Evolutionary conservation across 2,797 vertebrate genomes (phyloP).

Genomic region (Neosilurus mollespiculum): DNA sequence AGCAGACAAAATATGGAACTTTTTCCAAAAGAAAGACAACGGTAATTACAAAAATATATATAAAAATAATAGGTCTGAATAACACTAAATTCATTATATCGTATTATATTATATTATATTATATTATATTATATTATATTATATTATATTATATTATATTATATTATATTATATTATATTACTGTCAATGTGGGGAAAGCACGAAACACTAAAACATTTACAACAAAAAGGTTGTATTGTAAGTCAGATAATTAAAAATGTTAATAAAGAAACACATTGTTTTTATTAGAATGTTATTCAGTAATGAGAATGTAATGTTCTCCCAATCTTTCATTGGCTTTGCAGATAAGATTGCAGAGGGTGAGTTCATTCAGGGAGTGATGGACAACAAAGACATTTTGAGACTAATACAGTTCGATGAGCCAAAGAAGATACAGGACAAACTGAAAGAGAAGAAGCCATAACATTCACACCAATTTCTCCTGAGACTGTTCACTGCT

Average conservation of each 20-base stretch:
- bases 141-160: too few relatives aligned
- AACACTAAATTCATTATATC: not conserved
- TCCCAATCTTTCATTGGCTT: slow-evolving; percentile 20
- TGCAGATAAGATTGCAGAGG: slow-evolving; percentile 86
- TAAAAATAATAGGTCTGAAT: not conserved
- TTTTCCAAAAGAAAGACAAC: slow-evolving; percentile 85
- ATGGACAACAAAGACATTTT: slow-evolving; percentile 88
- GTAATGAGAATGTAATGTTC: slow-evolving; percentile 13
- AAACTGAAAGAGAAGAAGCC: slow-evolving; percentile 81
- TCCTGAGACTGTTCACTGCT: slow-evolving; percentile 55
- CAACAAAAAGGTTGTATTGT: not conserved
- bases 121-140: too few relatives aligned
- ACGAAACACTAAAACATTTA: not conserved
- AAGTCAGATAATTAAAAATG: too few relatives aligned
- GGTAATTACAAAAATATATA: slow-evolving; percentile 70
- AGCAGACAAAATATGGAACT: slow-evolving; percentile 85
- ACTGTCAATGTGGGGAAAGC: not conserved
- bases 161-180: too few relatives aligned
- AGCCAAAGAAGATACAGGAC: slow-evolving; percentile 83
- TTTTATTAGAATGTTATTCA: not conserved
- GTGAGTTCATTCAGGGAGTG: slow-evolving; percentile 87
- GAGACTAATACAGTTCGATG: slow-evolving; percentile 85
- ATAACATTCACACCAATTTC: slow-evolving; percentile 54
- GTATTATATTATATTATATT: too few relatives aligned
- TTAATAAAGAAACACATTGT: not conserved